A percentile compares a stretch with the other conserved stretches of the same genome.
These are phyloP conservation scores for Anguilla megastoma DNA, from an alignment of 2,797 vertebrate species.

Conservation along the genomic window DNA sequence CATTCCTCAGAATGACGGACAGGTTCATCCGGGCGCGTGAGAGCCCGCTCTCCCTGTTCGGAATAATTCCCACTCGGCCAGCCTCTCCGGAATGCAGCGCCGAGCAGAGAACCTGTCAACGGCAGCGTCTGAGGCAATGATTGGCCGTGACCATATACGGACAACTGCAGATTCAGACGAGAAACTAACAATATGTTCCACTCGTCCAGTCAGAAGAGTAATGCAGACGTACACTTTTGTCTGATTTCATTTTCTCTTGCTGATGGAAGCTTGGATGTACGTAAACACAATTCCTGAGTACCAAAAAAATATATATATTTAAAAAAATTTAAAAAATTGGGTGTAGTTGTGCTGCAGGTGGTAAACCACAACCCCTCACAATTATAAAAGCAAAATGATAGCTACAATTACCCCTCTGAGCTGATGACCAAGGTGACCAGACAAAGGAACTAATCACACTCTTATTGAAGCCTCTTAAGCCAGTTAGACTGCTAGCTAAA, in stretches of 20 bases:
- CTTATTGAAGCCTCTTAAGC: not conserved
- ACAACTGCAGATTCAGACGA: constrained; percentile 1
- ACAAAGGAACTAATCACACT: not conserved
- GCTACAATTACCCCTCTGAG: not conserved
- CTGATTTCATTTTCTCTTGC: not conserved
- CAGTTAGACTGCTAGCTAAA: not conserved
- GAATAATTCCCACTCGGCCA: not conserved
- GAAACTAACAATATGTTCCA: not conserved
- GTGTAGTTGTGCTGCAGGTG: not conserved
- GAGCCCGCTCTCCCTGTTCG: constrained; percentile 14
- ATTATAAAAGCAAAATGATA: not conserved
- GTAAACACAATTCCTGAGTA: not conserved
- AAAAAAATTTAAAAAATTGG: not conserved
- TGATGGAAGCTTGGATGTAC: not conserved
- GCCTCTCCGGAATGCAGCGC: not conserved
- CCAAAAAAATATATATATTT: not conserved
- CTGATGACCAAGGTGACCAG: not conserved
- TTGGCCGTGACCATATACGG: constrained; percentile 1
- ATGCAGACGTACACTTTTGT: not conserved
- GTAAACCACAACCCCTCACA: not conserved
- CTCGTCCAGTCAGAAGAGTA: not conserved
- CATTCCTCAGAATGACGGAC: constrained; percentile 81
- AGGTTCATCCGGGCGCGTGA: constrained; percentile 64
- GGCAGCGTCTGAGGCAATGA: not conserved
- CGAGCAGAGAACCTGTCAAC: not conserved